Evolutionary conservation across 23 tunicate genomes (phyloP).

Genomic region (Trididemnum clinides): DNA sequence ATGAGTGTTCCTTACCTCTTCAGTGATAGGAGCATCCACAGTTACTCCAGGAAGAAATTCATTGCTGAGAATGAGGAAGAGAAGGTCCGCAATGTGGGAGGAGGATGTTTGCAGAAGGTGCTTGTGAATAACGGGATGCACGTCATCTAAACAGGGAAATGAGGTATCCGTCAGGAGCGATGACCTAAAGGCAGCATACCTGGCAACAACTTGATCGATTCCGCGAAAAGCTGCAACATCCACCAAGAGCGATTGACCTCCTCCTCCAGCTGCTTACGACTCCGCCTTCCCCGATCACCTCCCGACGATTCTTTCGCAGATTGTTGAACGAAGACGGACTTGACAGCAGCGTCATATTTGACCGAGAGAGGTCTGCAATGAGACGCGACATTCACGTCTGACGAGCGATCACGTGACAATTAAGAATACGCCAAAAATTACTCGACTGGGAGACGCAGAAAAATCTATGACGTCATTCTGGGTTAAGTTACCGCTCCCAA

Average conservation of each 20-base stretch:
- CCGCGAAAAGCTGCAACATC: conserved; percentile 39
- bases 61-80: conserved; percentile 39
- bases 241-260: conserved; percentile 65
- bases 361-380: conserved; percentile 46
- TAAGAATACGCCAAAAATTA: too few species aligned
- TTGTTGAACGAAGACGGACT: conserved; percentile 72
- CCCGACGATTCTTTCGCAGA: neutral
- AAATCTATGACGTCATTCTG: too few species aligned
- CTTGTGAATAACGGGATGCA: conserved; percentile 13
- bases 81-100: conserved; percentile 40
- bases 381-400: too few species aligned
- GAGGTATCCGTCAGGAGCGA: neutral
- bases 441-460: too few species aligned
- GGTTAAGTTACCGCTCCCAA: too few species aligned
- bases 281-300: neutral
- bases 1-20: conserved; percentile 45
- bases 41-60: conserved; percentile 56
- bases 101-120: conserved; percentile 63
- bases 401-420: too few species aligned
- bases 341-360: conserved; percentile 40
- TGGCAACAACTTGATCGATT: conserved; percentile 36
- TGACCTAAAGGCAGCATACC: conserved; percentile 3
- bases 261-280: conserved; percentile 59
- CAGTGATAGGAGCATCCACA: conserved; percentile 30
- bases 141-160: neutral